A percentile compares a stretch with the other conserved stretches of the same genome.
phyloP scores from a whole-genome alignment of 2,888 invertebrate species.

The Aromia moschata region DNA sequence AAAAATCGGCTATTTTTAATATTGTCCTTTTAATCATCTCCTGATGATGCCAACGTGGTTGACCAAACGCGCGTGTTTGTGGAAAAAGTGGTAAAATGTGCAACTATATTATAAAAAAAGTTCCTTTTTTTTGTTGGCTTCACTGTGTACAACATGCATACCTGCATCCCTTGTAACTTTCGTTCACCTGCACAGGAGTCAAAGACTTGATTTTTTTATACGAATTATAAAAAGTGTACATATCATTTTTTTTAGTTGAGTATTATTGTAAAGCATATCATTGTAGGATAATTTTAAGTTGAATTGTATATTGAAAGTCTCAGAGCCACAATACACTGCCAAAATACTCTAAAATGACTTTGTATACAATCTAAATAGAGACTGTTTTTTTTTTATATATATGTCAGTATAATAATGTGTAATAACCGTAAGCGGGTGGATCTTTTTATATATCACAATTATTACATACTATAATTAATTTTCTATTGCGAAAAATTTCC shows the following conservation, averaged over 20 bases:
- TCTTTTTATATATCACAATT: constrained; percentile 15
- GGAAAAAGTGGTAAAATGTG: too few relatives aligned
- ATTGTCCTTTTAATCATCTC: too few relatives aligned
- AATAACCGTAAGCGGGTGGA: constrained; percentile 9
- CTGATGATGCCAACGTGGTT: too few relatives aligned
- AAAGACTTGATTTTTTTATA: constrained; percentile 41
- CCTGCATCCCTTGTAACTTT: constrained; percentile 7
- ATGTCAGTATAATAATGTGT: constrained; percentile 19
- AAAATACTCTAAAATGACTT: constrained; percentile 46
- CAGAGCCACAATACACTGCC: constrained; percentile 61
- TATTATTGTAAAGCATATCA: constrained; percentile 53
- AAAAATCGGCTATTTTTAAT: too few relatives aligned
- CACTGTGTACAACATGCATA: constrained; percentile 12
- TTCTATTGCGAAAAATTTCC: neutral
- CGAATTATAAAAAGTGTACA: constrained; percentile 49
- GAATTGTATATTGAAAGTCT: constrained; percentile 55
- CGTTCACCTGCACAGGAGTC: constrained; percentile 29
- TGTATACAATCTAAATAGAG: constrained; percentile 27
- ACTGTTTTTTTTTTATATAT: constrained; percentile 30
- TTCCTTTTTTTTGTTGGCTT: neutral
- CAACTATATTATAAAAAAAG: too few relatives aligned
- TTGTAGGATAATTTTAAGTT: constrained; percentile 35
- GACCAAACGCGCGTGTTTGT: too few relatives aligned
- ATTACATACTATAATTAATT: too few relatives aligned
- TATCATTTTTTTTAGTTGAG: constrained; percentile 49